Evolutionary conservation across 1,140 invertebrate genomes (phyloP), one percentile per base, ranked within the genome.

Genomic region (Cydia pomonella): DNA sequence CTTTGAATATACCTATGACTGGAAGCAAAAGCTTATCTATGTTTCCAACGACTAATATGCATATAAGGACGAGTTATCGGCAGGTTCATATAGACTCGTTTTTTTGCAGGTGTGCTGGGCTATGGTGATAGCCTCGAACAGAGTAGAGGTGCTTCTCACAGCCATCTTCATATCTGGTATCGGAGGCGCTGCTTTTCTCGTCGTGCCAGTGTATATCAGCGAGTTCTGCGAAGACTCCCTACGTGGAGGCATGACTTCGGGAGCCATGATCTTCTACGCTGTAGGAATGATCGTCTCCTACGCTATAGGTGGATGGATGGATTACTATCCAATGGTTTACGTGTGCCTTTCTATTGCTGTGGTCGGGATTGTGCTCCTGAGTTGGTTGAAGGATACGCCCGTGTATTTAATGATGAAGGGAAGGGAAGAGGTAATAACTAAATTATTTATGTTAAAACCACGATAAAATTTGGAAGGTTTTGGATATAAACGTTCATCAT

Each of bases 221-320:
- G 87, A 89, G 50, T 77, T 89, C 27, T 82, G 80, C 50, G 76
- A 87, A 33, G 84, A 89, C 7, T 84, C 78, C 9, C 82, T 89
- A n/a, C 62, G 87, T 66, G 87, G 87, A 0, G 80, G 75, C 2
- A 78, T 89, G 80, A 85, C 85, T 12, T 74, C 85, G 5, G 73
- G 80, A 0, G 29, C 82, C 1, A 81, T 84, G 53, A 69, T 84
- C 1, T 86, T 85, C 33, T 75, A 78, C 44, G 79, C 80, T 0
- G 27, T 84, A 1, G 87, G 87, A 0, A 83, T 86, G 62, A 72
- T 88, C 4, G 10, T 85, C 0, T 87, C 86, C 0, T 87, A 85
- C 33, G n/a, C 86, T 9, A 71, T 89, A 4, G 86, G 86, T 3
- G 85, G 86, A 0, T 77, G 62, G 5, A 62, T 86, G 73, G 75